Base-by-base conservation (phyloP, 2,888 invertebrate species). In the Sympetrum striolatum region DNA sequence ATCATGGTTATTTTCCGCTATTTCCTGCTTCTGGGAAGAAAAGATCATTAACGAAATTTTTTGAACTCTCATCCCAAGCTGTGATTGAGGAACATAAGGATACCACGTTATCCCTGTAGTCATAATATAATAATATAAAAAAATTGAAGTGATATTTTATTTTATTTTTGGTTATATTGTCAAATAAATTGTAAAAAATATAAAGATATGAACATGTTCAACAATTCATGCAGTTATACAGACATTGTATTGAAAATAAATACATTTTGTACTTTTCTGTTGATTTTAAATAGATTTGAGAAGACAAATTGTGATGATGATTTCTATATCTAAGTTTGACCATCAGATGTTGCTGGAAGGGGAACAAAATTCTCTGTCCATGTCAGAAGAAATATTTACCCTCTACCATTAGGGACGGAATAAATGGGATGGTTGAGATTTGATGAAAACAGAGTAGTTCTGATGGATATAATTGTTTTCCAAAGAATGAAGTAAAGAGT, bases 11-110 rank as follows among this genome's bases (percentile, higher is more conserved):
- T 44, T 53, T 91, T 91, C 81, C 73, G 90, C 14, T 91, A 90
- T 90, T 91, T 91, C 86, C 90, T 91, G 48, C 90, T 90, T 15
- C 58, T 91, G 64, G 91, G 91, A 22, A 90, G 91, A 80, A 91
- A 91, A 90, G 37, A 58, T n/a, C n/a, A 35, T 15, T 12, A 60
- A 86, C 37, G 12, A 22, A 86, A 22, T 37, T 22, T 31, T 35
- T 10, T 2, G 2, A 60, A 25, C 25, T 53, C 35, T 37, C 0
- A 53, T 81, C 22, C 48, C 0, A 58, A 18, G 15, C 5, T 6
- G 2, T 31, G 12, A 60, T 37, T 44, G 2, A 31, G 2, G 14
- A 18, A n/a, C 31, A 25, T 4, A 0, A 31, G n/a, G 53, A 53
- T 53, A 18, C 31, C 8, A n/a, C 31, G 18, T 37, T 39, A 12